Conservation (phyloP, 2,113 vertebrate genomes). For the Sinocyclocheilus grahami region DNA sequence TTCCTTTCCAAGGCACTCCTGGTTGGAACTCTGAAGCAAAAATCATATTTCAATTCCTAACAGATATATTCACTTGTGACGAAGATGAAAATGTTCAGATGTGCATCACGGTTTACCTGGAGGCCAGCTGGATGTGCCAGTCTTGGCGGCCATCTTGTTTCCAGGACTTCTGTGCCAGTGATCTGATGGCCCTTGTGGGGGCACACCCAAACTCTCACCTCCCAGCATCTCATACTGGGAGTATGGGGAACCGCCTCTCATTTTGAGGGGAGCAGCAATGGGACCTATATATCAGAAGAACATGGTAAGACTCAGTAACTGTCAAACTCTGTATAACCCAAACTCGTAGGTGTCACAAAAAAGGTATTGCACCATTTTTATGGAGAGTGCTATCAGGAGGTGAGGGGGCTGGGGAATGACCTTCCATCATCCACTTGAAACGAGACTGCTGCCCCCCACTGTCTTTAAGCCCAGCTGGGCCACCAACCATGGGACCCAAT, state of each 20-base stretch:
- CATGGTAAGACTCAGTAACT: constrained; percentile 66
- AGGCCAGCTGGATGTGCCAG: constrained; percentile 94
- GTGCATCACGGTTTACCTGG: constrained; percentile 84
- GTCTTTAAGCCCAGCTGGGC: constrained; percentile 80
- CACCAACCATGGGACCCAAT: constrained; percentile 84
- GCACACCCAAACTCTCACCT: constrained; percentile 82
- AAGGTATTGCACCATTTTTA: constrained; percentile 88
- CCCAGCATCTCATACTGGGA: constrained; percentile 94
- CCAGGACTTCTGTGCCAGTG: constrained; percentile 98
- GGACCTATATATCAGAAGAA: constrained; percentile 13
- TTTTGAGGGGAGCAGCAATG: constrained; percentile 84
- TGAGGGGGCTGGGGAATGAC: constrained; percentile 86
- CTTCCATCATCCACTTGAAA: constrained; percentile 99
- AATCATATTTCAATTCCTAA: background rate
- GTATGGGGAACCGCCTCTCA: constrained; percentile 90
- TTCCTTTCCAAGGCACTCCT: constrained; percentile 99
- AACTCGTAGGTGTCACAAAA: background rate
- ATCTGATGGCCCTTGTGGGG: constrained; percentile 84
- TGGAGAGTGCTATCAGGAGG: constrained; percentile 90
- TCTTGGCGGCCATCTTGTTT: constrained; percentile 92
- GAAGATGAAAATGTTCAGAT: constrained; percentile 72
- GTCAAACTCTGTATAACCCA: background rate
- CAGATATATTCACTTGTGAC: background rate
- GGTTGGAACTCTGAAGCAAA: constrained; percentile 90
- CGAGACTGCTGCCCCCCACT: constrained; percentile 88